Conservation (phyloP, 2,797 vertebrate genomes). For the Helostoma temminkii region DNA sequence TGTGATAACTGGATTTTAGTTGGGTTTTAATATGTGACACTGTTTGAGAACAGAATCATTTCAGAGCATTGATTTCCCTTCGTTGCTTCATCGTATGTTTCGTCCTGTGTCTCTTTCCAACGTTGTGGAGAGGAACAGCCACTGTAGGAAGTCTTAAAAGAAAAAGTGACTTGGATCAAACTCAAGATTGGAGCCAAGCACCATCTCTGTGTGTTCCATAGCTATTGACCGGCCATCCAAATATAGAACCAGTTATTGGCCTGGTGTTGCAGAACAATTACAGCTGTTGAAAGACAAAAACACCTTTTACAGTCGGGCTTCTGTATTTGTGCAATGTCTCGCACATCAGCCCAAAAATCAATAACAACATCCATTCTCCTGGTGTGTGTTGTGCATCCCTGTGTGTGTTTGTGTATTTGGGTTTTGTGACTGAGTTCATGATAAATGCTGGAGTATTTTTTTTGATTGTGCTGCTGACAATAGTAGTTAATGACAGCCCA, state of each 20-base stretch:
- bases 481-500: constrained; percentile 80
- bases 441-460: constrained; percentile 74
- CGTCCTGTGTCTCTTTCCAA: background rate
- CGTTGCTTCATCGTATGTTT: background rate
- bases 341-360: constrained; percentile 80
- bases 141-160: background rate
- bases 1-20: too few relatives aligned
- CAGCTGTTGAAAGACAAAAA: constrained; percentile 69
- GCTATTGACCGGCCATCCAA: constrained; percentile 60
- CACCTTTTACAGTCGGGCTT: constrained; percentile 64
- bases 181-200: constrained; percentile 4
- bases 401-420: constrained; percentile 4
- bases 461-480: constrained; percentile 81
- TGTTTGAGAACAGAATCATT: background rate
- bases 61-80: background rate
- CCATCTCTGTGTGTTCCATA: background rate
- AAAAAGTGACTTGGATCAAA: constrained; percentile 17
- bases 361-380: constrained; percentile 74
- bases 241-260: constrained; percentile 50
- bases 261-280: constrained; percentile 60
- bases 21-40: too few relatives aligned
- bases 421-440: constrained; percentile 68
- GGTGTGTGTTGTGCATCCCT: constrained; percentile 40
- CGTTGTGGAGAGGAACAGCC: background rate
- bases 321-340: constrained; percentile 68